Conservation (phyloP, 2,113 vertebrate species). For the Coptodon bakossiorum region DNA sequence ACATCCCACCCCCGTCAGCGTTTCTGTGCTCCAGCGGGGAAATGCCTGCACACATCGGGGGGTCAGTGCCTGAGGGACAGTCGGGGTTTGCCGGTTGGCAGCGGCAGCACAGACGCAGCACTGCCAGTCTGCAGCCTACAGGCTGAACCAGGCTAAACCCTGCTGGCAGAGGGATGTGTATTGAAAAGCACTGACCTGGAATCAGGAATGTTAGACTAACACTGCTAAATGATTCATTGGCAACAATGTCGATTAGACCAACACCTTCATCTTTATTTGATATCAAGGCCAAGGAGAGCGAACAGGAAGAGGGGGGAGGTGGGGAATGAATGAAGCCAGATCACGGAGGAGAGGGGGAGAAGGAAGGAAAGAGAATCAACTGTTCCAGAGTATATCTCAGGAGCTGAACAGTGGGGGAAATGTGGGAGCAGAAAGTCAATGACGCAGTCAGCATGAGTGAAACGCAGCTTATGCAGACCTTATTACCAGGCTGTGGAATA, state of each 20-base stretch:
- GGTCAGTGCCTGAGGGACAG: conserved; percentile 34
- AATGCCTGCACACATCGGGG: conserved; percentile 4
- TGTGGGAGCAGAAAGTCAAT: neutral
- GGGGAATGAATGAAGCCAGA: neutral
- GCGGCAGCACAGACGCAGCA: neutral
- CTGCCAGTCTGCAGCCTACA: conserved; percentile 14
- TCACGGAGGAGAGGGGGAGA: neutral
- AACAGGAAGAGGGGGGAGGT: neutral
- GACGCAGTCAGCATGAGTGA: neutral
- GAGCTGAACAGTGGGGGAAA: neutral
- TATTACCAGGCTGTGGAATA: neutral
- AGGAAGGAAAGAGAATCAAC: neutral
- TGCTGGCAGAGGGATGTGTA: conserved; percentile 37
- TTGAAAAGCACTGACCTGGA: conserved; percentile 58
- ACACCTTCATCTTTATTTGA: conserved; percentile 67
- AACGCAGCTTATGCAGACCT: neutral
- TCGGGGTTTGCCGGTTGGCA: conserved; percentile 26
- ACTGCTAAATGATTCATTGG: conserved; percentile 64
- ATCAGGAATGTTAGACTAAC: conserved; percentile 63
- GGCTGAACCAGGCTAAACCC: conserved; percentile 21
- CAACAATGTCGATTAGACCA: conserved; percentile 58
- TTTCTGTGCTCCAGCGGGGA: neutral
- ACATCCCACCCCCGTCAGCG: neutral
- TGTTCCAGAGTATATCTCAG: neutral
- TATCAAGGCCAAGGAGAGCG: conserved; percentile 18